Percentiles rank a stretch among this genome's conserved stretches.
Evolutionary conservation across 2,888 invertebrate genomes (phyloP).

Genomic region (Aproaerema taeniolella): DNA sequence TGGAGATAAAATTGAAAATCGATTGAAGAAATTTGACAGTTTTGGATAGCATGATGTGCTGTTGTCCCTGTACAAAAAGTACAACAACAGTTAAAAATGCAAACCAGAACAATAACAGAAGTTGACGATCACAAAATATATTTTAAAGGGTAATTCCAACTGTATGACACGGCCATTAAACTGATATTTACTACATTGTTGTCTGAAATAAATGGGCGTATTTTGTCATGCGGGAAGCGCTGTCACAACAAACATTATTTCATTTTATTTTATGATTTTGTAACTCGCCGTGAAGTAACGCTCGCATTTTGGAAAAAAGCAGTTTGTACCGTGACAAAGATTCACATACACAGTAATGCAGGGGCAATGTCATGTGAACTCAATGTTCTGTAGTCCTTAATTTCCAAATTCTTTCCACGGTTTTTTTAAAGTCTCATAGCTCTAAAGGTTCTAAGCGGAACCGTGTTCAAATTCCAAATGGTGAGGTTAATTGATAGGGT

Average conservation of each 20-base stretch:
- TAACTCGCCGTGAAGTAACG: constrained; percentile 64
- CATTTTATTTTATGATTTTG: constrained; percentile 66
- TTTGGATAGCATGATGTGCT: too few species aligned
- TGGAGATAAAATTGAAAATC: too few species aligned
- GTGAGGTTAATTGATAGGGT: constrained; percentile 6
- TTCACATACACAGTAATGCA: constrained; percentile 36
- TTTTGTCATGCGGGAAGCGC: constrained; percentile 68
- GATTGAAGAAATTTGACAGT: too few species aligned
- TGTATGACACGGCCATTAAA: constrained; percentile 62
- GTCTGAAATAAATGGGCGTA: constrained; percentile 63
- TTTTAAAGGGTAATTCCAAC: constrained; percentile 56
- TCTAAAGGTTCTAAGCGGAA: constrained; percentile 3
- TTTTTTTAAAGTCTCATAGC: constrained; percentile 13
- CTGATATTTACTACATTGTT: constrained; percentile 68
- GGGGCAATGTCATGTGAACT: constrained; percentile 32
- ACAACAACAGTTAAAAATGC: too few species aligned
- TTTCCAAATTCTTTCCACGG: constrained; percentile 21
- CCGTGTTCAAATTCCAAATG: constrained; percentile 10
- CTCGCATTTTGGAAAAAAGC: constrained; percentile 55
- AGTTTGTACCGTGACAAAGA: constrained; percentile 48
- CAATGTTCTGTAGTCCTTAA: constrained; percentile 41
- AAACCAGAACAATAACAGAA: constrained; percentile 22
- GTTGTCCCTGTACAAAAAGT: too few species aligned
- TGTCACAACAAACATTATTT: constrained; percentile 75
- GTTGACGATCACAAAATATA: constrained; percentile 32